Evolutionary conservation across 2,797 vertebrate genomes (phyloP).

Genomic region (Liasis olivaceus): DNA sequence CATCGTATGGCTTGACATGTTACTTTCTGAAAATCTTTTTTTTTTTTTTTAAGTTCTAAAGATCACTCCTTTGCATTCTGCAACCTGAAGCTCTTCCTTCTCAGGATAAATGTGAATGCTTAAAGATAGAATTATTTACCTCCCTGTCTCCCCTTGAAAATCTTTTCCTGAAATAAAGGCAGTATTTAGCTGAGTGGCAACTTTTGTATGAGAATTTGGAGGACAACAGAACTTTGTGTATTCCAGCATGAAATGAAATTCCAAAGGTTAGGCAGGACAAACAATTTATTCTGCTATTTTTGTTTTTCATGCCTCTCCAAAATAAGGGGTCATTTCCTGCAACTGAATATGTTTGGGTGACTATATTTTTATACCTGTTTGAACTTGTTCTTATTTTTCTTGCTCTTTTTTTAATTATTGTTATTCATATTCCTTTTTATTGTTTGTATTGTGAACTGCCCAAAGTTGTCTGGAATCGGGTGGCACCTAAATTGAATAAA

Average conservation of each 20-base stretch:
- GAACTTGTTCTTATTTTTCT: no score
- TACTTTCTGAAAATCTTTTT: not conserved
- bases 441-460: no score
- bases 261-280: slow-evolving; percentile 8
- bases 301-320: slow-evolving; percentile 7
- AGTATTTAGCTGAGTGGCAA: slow-evolving; percentile 3
- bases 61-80: not conserved
- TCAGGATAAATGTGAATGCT: not conserved
- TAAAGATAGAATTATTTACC: not conserved
- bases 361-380: not conserved
- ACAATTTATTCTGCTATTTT: slow-evolving; percentile 22
- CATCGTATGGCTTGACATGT: not conserved
- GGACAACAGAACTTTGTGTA: not conserved
- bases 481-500: no score
- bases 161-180: not conserved
- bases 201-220: not conserved
- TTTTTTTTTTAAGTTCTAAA: not conserved
- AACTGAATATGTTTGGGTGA: not conserved
- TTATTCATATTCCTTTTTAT: no score
- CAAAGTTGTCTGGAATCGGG: no score
- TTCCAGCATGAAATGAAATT: slow-evolving; percentile 26
- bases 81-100: not conserved
- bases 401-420: no score
- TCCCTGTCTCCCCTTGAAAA: not conserved
- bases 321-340: not conserved